Conservation (phyloP, 2,888 invertebrate species). For the Charanyca ferruginea region DNA sequence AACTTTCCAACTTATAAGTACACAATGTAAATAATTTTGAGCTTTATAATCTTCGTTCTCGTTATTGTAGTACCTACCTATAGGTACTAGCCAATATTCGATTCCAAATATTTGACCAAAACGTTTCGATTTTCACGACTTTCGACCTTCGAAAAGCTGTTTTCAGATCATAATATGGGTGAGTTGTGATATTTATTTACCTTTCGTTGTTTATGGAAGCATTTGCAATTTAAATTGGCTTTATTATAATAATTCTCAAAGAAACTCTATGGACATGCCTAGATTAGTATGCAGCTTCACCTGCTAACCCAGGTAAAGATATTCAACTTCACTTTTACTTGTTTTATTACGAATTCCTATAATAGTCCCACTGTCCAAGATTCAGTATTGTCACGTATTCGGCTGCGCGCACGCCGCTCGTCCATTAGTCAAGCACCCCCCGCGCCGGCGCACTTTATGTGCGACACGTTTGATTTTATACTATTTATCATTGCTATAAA, state of each 20-base stretch:
- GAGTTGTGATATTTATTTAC: too few species aligned
- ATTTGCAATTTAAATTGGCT: too few species aligned
- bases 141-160: too few species aligned
- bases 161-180: too few species aligned
- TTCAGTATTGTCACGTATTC: slow-evolving; percentile 75
- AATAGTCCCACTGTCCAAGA: slow-evolving; percentile 44
- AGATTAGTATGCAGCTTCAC: not conserved
- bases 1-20: slow-evolving; percentile 55
- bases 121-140: too few species aligned
- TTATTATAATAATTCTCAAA: too few species aligned
- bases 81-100: too few species aligned
- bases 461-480: slow-evolving; percentile 77
- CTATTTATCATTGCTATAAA: slow-evolving; percentile 64
- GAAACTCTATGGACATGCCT: too few species aligned
- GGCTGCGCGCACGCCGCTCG: slow-evolving; percentile 72
- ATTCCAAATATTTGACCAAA: too few species aligned
- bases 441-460: slow-evolving; percentile 77
- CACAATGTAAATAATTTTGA: slow-evolving; percentile 40
- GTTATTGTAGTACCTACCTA: too few species aligned
- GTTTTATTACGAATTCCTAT: slow-evolving; percentile 21
- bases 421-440: slow-evolving; percentile 75
- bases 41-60: slow-evolving; percentile 48
- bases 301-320: not conserved
- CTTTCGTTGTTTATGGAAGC: too few species aligned
- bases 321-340: not conserved